Evolutionary conservation across 2,888 invertebrate genomes (phyloP).

Genomic region (Melangyna quadrimaculata): DNA sequence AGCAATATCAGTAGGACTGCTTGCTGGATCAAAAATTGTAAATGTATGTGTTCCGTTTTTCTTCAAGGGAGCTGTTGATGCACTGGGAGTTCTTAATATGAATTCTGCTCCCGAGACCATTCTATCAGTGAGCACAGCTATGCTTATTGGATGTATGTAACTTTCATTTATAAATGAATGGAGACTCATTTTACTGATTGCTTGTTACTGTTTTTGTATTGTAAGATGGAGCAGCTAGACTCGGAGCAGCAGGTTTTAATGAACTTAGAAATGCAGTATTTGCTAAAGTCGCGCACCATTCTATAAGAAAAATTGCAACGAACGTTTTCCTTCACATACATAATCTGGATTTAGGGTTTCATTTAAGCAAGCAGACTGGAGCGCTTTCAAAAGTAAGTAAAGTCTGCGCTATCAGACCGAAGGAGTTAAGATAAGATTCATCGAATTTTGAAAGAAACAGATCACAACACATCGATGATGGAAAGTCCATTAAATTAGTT

Average conservation of each 20-base stretch:
- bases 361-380: constrained; percentile 96
- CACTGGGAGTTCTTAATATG: constrained; percentile 89
- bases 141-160: constrained; percentile 96
- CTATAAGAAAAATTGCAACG: constrained; percentile 95
- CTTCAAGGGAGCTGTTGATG: constrained; percentile 96
- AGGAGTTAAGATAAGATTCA: too few relatives aligned
- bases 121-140: constrained; percentile 88
- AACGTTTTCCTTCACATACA: constrained; percentile 98
- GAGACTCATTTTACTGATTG: not conserved
- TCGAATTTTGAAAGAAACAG: too few relatives aligned
- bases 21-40: constrained; percentile 91
- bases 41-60: constrained; percentile 97
- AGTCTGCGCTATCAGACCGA: too few relatives aligned
- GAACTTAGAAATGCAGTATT: constrained; percentile 99
- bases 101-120: constrained; percentile 91
- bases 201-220: constrained; percentile 73
- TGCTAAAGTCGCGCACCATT: constrained; percentile 98
- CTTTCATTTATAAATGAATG: not conserved
- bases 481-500: too few relatives aligned
- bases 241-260: constrained; percentile 95
- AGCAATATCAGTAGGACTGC: constrained; percentile 89
- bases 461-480: too few relatives aligned
- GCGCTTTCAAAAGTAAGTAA: constrained; percentile 91
- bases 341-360: constrained; percentile 95
- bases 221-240: constrained; percentile 98